Evolutionary conservation across 2,113 vertebrate species (phyloP), one percentile per base, ranked within the genome.

Genomic region (Macrotus californicus): DNA sequence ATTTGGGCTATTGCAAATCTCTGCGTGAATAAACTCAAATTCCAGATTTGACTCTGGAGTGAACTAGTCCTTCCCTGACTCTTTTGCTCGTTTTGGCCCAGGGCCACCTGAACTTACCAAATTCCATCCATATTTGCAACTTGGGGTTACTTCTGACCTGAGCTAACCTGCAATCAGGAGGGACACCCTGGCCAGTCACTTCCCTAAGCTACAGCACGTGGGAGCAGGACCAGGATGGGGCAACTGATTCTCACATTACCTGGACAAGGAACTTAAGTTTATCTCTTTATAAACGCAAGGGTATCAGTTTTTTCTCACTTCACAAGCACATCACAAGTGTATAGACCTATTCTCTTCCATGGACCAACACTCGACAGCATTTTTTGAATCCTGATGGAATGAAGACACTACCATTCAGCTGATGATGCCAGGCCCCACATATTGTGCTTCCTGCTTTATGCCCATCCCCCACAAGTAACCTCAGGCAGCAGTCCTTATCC

Each of bases 381-480:
- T 48, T 85, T 34, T 43, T 59, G 50, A 73, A 46, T 52, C 8
- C 59, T 48, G 22, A 6, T 43, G 26, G 54, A 88, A 84, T 48
- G 56, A 89, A 54, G 87, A 84, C 39, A 46, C 26, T 22, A 34
- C 26, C 4, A 39, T 31, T 61, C 54, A 52, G 46, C 34, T 72
- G 64, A 88, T 11, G 75, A 76, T 12, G 31, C 72, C 26, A 52
- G 61, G 26, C 16, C 54, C 84, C 48, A 41, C 14, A n/a, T 3
- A 76, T 2, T 52, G 41, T n/a, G 34, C 12, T 26, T 22, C 48
- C 41, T 36, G 52, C 22, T 18, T 12, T 16, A 12, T 41, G 4
- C 83, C 96, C 97, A 97, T 93, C 95, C 96, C 96, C 96, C 97
- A 95, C 48, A 73, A 96, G 39, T 96, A 97, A 97, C 95, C 61